Evolutionary conservation across 2,113 vertebrate genomes (phyloP).

Genomic region (Sarotherodon lohbergeri): DNA sequence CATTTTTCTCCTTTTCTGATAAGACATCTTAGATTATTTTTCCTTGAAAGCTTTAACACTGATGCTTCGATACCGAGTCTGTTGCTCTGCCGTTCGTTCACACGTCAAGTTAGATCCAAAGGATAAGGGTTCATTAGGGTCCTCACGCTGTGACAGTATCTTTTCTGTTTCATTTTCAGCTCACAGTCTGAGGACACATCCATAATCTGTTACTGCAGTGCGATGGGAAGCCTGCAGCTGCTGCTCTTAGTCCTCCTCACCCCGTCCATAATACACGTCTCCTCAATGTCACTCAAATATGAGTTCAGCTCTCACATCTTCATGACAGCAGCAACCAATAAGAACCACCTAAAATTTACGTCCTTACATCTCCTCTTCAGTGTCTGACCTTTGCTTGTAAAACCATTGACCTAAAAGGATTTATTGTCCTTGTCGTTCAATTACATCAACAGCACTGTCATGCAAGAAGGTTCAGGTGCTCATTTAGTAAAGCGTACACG

Average conservation of each 20-base stretch:
- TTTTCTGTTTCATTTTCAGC: constrained; percentile 17
- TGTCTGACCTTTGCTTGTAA: background rate
- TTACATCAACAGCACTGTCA: background rate
- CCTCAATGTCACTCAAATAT: constrained; percentile 32
- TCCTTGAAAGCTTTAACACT: background rate
- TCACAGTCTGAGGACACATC: constrained; percentile 25
- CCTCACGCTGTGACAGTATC: background rate
- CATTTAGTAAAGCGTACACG: background rate
- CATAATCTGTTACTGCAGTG: constrained; percentile 26
- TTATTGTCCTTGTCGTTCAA: background rate
- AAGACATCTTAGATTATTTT: background rate
- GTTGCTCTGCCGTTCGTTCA: background rate
- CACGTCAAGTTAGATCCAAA: background rate
- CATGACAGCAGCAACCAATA: background rate
- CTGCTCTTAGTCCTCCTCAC: background rate
- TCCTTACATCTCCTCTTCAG: background rate
- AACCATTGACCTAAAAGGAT: background rate
- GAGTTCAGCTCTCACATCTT: background rate
- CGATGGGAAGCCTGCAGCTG: background rate
- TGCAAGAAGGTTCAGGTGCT: background rate
- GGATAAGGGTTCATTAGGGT: background rate
- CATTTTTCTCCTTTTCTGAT: background rate
- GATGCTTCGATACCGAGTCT: background rate
- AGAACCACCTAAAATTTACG: background rate
- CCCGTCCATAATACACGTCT: constrained; percentile 17